Evolutionary conservation across 2,797 vertebrate genomes (phyloP), one percentile per base, ranked within the genome.

Genomic region (Clarias platycephalus): DNA sequence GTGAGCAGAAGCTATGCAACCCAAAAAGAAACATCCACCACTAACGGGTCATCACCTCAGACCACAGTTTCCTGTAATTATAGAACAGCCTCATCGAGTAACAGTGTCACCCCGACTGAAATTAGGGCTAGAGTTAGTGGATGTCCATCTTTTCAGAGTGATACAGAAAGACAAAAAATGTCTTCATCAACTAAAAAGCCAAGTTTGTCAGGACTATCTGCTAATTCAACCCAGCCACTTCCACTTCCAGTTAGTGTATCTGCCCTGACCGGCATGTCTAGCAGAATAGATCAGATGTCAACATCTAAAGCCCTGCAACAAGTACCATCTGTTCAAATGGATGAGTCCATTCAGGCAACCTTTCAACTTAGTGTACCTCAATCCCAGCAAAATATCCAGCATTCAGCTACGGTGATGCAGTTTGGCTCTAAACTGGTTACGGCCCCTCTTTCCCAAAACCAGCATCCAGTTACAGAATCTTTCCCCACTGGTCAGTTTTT

Each of bases 1-100:
- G 75, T 89, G 53, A 82, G 63, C 78, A 86, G 81, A 16, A 81
- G 58, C 53, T 44, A 60, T 60, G 86, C 44, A 70, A 84, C 44
- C 77, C 63, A 76, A 10, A 88, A 34, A 34, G 53, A 84, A 80
- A 78, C 67, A 60, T 74, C 80, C 57, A 40, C 68, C 49, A 82
- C 68, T 64, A 81, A 77, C 34, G 22, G n/a, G 7, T 26, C 77
- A 16, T 34, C 55, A 60, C 26, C 26, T 53, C 34, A 60, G 62
- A 80, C 63, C 66, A 26, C 77, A 57, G 68, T 55, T 34, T 82
- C 64, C 63, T 86, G 75, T 72, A 79, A 37, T 66, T 66, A 0
- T 10, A 85, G 64, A 82, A 81, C 77, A 44, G 83, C 81, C 64
- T 37, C 68, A 28, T 76, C 60, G 40, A 68, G 49, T 76, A 44